These are phyloP conservation scores for Drosophila baimaii DNA, from an alignment of 1,140 invertebrate genomes.

Conservation along the genomic window DNA sequence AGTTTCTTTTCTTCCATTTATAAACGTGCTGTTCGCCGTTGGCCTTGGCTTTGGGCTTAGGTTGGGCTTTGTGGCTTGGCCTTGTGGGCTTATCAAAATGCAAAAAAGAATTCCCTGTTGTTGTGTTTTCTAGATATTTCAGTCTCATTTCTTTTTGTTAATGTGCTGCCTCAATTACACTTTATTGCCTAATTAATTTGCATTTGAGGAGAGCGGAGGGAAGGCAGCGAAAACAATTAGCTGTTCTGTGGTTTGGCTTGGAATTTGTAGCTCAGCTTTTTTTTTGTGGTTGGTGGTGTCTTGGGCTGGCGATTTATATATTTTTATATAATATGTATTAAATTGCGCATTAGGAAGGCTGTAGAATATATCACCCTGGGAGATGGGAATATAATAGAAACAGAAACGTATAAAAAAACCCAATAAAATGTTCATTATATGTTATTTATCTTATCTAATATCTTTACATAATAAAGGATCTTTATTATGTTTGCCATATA, in stretches of 20 bases:
- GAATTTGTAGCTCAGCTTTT: background rate
- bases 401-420: background rate
- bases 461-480: too few relatives aligned
- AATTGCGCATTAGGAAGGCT: background rate
- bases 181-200: conserved; percentile 53
- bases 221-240: conserved; percentile 21
- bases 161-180: conserved; percentile 63
- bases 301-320: background rate
- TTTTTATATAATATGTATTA: background rate
- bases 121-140: conserved; percentile 19
- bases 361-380: background rate
- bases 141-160: conserved; percentile 29
- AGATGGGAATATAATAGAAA: background rate
- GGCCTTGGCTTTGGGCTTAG: conserved; percentile 3
- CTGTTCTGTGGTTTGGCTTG: conserved; percentile 26
- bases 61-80: conserved; percentile 15
- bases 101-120: conserved; percentile 47
- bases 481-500: too few relatives aligned
- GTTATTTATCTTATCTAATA: too few relatives aligned
- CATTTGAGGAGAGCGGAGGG: conserved; percentile 31
- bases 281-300: conserved; percentile 14
- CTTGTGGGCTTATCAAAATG: conserved; percentile 33
- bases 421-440: too few relatives aligned
- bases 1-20: background rate
- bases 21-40: background rate